A percentile compares a stretch with the other conserved stretches of the same genome.
Evolutionary conservation across 2,888 invertebrate genomes (phyloP).

Genomic region (Abscondita cerata): DNA sequence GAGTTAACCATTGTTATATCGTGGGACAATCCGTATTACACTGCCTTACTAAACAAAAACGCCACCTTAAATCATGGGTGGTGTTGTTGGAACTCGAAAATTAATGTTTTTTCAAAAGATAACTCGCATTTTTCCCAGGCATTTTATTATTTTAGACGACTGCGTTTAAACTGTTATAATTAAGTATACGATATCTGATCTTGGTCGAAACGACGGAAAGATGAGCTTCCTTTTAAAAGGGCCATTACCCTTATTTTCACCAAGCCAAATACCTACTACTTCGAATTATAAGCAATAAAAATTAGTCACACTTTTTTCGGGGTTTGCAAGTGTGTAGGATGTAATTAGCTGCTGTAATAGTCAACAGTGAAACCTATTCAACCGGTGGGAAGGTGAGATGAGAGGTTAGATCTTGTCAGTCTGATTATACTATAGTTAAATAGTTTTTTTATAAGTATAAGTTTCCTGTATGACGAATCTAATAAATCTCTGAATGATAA

Average conservation of each 20-base stretch:
- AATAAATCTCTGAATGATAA: constrained; percentile 15
- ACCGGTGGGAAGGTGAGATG: constrained; percentile 39
- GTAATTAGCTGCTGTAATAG: constrained; percentile 37
- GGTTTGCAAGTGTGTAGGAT: constrained; percentile 31
- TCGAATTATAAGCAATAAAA: constrained; percentile 6
- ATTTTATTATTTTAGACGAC: constrained; percentile 41
- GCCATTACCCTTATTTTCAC: constrained; percentile 1
- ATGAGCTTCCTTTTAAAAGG: constrained; percentile 31
- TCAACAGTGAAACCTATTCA: constrained; percentile 36
- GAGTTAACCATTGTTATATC: constrained; percentile 54
- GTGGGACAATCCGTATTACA: constrained; percentile 59
- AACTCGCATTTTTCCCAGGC: constrained; percentile 48
- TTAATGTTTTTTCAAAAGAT: constrained; percentile 40
- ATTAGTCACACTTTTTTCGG: constrained; percentile 29
- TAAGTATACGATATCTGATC: constrained; percentile 45
- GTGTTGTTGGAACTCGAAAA: constrained; percentile 44
- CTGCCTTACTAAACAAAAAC: constrained; percentile 59
- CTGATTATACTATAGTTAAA: constrained; percentile 30
- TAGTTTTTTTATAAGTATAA: constrained; percentile 21
- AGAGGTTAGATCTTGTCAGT: constrained; percentile 39
- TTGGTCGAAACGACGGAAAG: too few relatives aligned
- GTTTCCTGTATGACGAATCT: constrained; percentile 19
- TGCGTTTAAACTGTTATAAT: constrained; percentile 50
- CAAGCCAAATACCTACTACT: neutral
- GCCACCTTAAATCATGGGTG: constrained; percentile 53